Base-by-base conservation (phyloP, 2,113 vertebrate genomes). In the Trochalopteron elliotii region DNA sequence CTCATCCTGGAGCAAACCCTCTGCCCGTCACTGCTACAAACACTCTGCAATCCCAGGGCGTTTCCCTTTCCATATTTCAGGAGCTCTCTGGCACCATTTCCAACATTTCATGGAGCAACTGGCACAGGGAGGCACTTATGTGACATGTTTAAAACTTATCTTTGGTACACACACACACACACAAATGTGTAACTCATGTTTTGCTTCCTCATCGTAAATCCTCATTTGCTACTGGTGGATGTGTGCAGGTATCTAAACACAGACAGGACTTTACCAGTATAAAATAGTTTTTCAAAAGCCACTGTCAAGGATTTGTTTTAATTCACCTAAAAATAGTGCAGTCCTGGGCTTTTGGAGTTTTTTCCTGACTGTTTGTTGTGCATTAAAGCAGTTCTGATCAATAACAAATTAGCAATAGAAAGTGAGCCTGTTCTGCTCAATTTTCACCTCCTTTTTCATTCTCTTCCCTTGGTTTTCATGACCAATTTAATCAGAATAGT, bases 111-210 rank as follows among this genome's bases (percentile, higher is more conserved):
- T 8, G n/a, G 69, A 86, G 93, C 96, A 92, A 83, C 74, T 81
- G 84, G 96, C 53, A 76, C 76, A 77, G 93, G 71, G 56, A 98
- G 97, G 98, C 98, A 98, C 97, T 98, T 98, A 78, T 67, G 93
- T 97, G 97, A 96, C 83, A 96, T 93, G 83, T 89, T 97, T 96
- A 89, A 97, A 98, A 98, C 74, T 95, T 82, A 84, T 97, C 95
- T 98, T 98, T 98, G 97, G 96, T 98, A 96, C 97, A 90, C 77
- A 88, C 45, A 61, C 37, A 61, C 40, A 64, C 39, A 64, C 42
- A 71, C 63, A 92, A 79, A 81, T 67, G 64, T 44, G 30, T 21
- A 74, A 70, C 24, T 57, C 44, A 65, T 23, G 52, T 59, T 96
- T 85, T 44, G 57, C 89, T 95, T 94, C 88, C 60, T 93, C 68